Evolutionary conservation across 2,888 invertebrate species (phyloP), one percentile per base, ranked within the genome.

Genomic region (Pandemis heparana): DNA sequence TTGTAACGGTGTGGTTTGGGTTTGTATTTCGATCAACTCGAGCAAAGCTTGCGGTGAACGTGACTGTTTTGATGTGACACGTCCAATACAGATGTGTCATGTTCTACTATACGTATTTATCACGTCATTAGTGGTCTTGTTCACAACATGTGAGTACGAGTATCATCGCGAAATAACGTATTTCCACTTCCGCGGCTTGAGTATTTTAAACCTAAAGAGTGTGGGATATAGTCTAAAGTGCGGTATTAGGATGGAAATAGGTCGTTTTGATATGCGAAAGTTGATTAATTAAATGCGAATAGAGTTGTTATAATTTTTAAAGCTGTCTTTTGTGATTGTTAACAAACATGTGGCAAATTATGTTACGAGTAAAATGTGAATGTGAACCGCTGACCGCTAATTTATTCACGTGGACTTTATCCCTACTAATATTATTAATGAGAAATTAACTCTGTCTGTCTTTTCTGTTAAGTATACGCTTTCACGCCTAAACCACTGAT

Each of bases 11-110:
- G 4, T 14, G 1, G 39, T 10, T 41, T 0, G 14, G 1, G 14
- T 48, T 0, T 14, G 48, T 16, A 46, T 48, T 65, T 51, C 38
- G 7, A 41, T 38, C 48, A 65, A 32, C 65, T n/a, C 48, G 8
- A 56, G 43, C 6, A 53, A 16, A 62, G 18, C 38, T 62, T 67
- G 62, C 53, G 23, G 65, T 71, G 4, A 48, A n/a, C 32, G 39
- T 32, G 56, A 67, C 56, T 56, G 46, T 67, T 72, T 67, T 65
- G 65, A 71, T 62, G 61, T 67, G 72, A 67, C 62, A 72, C 46
- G 63, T 63, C 32, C 62, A 48, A 48, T 48, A 18, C 16, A 16
- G 18, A 39, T 56, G 68, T 46, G 39, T 56, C 71, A 62, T 72
- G 67, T 72, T 23, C 56, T 67, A 67, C 63, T 62, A 56, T 23